A percentile compares a stretch with the other conserved stretches of the same genome.
These are phyloP conservation scores for Peromyscus attwateri DNA, from an alignment of 2,797 vertebrate species.

Conservation along the genomic window DNA sequence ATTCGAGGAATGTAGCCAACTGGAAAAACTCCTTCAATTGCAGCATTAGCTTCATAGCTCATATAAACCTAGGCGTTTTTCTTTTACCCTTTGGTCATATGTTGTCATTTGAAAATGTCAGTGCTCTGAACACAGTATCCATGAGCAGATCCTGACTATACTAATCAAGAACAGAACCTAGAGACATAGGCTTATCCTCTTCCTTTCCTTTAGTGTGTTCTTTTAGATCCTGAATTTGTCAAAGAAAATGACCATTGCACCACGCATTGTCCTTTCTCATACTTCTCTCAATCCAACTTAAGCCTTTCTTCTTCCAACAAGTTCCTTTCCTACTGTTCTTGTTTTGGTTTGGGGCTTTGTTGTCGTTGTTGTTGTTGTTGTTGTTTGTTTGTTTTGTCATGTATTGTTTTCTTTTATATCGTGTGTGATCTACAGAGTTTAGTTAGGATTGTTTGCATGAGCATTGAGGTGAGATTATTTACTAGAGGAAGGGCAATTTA, in stretches of 20 bases:
- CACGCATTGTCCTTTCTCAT: neutral
- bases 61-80: neutral
- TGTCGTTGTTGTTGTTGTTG: too few relatives aligned
- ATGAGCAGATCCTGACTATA: neutral
- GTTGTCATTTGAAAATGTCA: slow-evolving; percentile 12
- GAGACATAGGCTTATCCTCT: neutral
- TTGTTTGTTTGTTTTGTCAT: neutral
- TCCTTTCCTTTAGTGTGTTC: slow-evolving; percentile 24
- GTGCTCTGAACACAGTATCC: neutral
- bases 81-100: slow-evolving; percentile 16
- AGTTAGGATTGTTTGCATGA: neutral
- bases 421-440: neutral
- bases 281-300: neutral
- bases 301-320: neutral
- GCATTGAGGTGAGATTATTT: neutral
- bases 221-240: neutral
- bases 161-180: neutral
- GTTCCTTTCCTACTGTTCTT: neutral
- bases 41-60: neutral
- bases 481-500: neutral
- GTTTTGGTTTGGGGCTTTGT: neutral
- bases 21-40: slow-evolving; percentile 4
- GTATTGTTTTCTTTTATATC: neutral
- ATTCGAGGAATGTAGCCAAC: neutral
- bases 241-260: neutral